These are phyloP conservation scores for Dunckerocampus dactyliophorus DNA, from an alignment of 2,113 vertebrate species.

Conservation along the genomic window DNA sequence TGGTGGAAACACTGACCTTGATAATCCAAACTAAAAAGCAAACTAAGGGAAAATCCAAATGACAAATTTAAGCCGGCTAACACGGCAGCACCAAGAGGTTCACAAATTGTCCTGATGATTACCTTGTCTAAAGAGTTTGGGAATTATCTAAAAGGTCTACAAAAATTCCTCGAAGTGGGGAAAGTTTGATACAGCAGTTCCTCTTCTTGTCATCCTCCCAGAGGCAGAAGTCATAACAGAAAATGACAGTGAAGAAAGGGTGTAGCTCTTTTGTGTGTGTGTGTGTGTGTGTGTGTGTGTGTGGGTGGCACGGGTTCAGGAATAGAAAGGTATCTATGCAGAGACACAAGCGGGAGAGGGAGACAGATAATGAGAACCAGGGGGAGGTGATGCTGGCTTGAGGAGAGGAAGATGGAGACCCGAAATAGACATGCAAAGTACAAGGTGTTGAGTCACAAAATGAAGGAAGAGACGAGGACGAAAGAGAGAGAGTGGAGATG, in stretches of 20 bases:
- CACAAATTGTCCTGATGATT: neutral
- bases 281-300: slow-evolving; percentile 21
- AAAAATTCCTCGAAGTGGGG: slow-evolving; percentile 7
- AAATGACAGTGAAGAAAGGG: slow-evolving; percentile 22
- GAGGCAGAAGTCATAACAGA: slow-evolving; percentile 9
- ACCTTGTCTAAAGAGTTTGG: neutral
- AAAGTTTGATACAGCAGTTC: slow-evolving; percentile 9
- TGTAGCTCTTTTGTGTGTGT: slow-evolving; percentile 12
- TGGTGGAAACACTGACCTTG: too few species aligned
- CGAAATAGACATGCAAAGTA: slow-evolving; percentile 77
- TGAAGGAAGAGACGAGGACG: slow-evolving; percentile 55
- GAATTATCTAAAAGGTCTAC: neutral
- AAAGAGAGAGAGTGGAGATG: slow-evolving; percentile 15
- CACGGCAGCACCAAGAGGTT: neutral
- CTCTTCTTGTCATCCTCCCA: slow-evolving; percentile 24
- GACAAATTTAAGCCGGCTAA: neutral
- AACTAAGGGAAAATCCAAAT: neutral
- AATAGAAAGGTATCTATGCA: slow-evolving; percentile 49
- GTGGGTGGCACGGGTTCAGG: slow-evolving; percentile 61
- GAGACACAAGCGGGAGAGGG: slow-evolving; percentile 47
- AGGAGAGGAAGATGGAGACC: slow-evolving; percentile 68
- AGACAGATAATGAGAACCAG: slow-evolving; percentile 73
- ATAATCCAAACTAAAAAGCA: too few species aligned
- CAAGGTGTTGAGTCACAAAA: slow-evolving; percentile 76
- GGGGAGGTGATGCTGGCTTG: slow-evolving; percentile 69